phyloP scores from a whole-genome alignment of 2,797 vertebrate genomes.

The Thunnus albacares region DNA sequence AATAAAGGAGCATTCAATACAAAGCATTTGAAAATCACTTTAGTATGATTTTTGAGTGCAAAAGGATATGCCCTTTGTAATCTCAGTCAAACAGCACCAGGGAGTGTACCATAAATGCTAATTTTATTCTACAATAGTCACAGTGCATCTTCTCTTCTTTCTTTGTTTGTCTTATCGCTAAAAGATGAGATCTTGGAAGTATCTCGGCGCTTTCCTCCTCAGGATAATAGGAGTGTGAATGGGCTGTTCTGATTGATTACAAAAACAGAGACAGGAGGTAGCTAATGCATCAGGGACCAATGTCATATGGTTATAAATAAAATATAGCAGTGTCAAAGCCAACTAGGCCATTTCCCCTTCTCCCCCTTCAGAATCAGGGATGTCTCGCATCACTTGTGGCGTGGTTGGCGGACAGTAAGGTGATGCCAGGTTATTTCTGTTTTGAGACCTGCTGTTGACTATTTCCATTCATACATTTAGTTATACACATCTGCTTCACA shows the following conservation, averaged over 20 bases:
- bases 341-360: constrained; percentile 73
- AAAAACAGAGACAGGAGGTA: constrained; percentile 51
- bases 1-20: neutral
- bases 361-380: constrained; percentile 11
- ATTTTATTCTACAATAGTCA: neutral
- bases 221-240: constrained; percentile 3
- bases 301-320: constrained; percentile 82
- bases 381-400: constrained; percentile 11
- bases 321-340: constrained; percentile 72
- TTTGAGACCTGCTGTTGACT: constrained; percentile 20
- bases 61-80: no score
- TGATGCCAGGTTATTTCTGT: neutral
- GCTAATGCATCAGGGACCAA: constrained; percentile 45
- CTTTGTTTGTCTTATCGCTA: neutral
- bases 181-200: neutral
- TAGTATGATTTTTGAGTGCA: no score
- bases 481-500: constrained; percentile 10
- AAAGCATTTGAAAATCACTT: no score
- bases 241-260: constrained; percentile 35
- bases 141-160: constrained; percentile 9
- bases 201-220: neutral
- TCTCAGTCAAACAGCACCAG: no score
- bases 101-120: neutral
- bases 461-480: constrained; percentile 24
- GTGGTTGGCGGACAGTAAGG: constrained; percentile 9